A percentile compares a stretch with the other conserved stretches of the same genome.
Evolutionary conservation across 1,140 invertebrate genomes (phyloP).

Genomic region (Archivesica marissinica): DNA sequence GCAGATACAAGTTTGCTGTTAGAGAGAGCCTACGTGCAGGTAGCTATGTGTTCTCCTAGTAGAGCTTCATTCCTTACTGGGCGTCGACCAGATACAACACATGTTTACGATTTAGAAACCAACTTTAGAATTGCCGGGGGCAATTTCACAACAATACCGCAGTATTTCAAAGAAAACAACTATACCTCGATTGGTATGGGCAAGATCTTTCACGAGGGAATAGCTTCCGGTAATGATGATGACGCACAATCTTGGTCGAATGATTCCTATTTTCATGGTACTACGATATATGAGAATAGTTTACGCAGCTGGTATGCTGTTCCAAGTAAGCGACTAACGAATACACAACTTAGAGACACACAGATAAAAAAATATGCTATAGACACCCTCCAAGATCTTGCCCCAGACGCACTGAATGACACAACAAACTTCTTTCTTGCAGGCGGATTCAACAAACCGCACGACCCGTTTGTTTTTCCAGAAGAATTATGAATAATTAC

Average conservation of each 20-base stretch:
- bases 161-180: conserved; percentile 62
- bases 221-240: conserved; percentile 36
- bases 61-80: conserved; percentile 59
- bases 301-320: conserved; percentile 1
- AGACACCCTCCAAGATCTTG: conserved; percentile 85
- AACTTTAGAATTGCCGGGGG: conserved; percentile 42
- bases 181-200: conserved; percentile 53
- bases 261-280: conserved; percentile 55
- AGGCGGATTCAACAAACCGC: conserved; percentile 70
- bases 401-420: conserved; percentile 64
- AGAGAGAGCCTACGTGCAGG: conserved; percentile 38
- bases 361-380: conserved; percentile 86
- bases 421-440: conserved; percentile 66
- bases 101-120: not conserved
- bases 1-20: conserved; percentile 19
- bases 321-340: not conserved
- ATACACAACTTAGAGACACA: conserved; percentile 88
- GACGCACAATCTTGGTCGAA: conserved; percentile 58
- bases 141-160: conserved; percentile 57
- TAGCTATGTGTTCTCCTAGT: conserved; percentile 53
- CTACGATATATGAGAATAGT: not conserved
- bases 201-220: conserved; percentile 73
- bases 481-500: conserved; percentile 50
- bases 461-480: too few relatives aligned
- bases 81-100: conserved; percentile 59